phyloP scores from a whole-genome alignment of 1,140 invertebrate species.

The Heliconius melpomene region DNA sequence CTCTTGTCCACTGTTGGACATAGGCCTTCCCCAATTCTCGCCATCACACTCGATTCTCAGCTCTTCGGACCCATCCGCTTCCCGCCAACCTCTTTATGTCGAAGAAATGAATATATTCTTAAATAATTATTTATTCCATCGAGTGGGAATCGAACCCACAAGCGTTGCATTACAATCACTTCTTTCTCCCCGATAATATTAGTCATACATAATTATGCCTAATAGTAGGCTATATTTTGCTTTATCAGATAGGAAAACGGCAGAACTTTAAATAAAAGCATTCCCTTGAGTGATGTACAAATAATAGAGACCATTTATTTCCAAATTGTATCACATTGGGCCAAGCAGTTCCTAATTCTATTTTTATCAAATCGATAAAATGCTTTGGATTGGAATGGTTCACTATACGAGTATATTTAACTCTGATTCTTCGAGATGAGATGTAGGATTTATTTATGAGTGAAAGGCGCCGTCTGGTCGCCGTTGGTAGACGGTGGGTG shows the following conservation, averaged over 20 bases:
- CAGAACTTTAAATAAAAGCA: background rate
- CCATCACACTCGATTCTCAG: too few relatives aligned
- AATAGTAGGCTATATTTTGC: background rate
- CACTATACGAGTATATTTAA: background rate
- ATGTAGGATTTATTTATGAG: conserved; percentile 35
- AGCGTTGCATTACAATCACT: too few relatives aligned
- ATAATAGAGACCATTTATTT: background rate
- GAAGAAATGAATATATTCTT: too few relatives aligned
- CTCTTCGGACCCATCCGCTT: too few relatives aligned
- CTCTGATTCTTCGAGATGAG: conserved; percentile 19
- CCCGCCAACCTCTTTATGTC: too few relatives aligned
- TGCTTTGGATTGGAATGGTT: background rate
- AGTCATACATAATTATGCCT: too few relatives aligned
- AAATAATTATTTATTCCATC: too few relatives aligned
- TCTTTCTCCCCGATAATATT: rapidly evolving
- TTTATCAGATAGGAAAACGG: background rate
- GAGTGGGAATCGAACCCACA: too few relatives aligned
- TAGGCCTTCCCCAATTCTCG: too few relatives aligned
- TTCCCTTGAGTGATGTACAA: background rate
- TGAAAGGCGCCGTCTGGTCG: conserved; percentile 60
- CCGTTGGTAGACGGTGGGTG: conserved; percentile 43
- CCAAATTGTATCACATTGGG: background rate
- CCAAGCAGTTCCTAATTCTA: background rate
- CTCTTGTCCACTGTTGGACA: too few relatives aligned
- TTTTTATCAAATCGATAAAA: background rate